A percentile compares a stretch with the other conserved stretches of the same genome.
These are phyloP conservation scores for Chauna torquata DNA, from an alignment of 2,113 vertebrate species.

Conservation along the genomic window DNA sequence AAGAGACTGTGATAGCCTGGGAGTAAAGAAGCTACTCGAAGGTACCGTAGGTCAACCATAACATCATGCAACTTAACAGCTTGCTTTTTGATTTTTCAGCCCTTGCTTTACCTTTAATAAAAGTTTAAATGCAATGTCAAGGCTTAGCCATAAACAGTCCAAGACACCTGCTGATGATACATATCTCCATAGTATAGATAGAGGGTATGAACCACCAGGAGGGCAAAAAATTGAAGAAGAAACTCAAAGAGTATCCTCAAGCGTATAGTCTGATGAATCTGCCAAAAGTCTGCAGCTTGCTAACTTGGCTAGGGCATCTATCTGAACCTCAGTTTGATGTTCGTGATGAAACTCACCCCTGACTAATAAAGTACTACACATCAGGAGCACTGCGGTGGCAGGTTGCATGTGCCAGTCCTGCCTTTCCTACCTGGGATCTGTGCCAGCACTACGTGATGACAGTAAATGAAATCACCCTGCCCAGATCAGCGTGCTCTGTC, in stretches of 20 bases:
- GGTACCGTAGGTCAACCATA: background rate
- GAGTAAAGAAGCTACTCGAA: background rate
- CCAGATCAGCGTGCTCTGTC: background rate
- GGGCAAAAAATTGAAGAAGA: background rate
- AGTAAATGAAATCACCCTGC: background rate
- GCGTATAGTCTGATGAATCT: background rate
- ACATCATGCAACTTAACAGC: background rate
- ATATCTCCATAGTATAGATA: background rate
- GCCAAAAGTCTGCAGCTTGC: background rate
- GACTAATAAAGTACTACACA: background rate
- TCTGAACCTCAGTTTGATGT: background rate
- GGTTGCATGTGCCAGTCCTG: background rate
- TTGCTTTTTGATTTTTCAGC: background rate
- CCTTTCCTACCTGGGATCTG: background rate
- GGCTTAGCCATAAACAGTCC: background rate
- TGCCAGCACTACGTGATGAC: background rate
- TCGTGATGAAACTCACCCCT: background rate
- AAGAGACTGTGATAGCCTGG: background rate
- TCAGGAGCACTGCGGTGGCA: background rate
- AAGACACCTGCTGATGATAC: background rate
- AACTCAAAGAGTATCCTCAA: background rate
- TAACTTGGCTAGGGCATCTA: background rate
- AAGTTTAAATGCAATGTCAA: conserved; percentile 1
- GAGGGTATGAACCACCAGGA: background rate
- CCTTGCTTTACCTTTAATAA: background rate